Evolutionary conservation across 2,888 invertebrate genomes (phyloP).

Genomic region (Pardosa pseudoannulata): DNA sequence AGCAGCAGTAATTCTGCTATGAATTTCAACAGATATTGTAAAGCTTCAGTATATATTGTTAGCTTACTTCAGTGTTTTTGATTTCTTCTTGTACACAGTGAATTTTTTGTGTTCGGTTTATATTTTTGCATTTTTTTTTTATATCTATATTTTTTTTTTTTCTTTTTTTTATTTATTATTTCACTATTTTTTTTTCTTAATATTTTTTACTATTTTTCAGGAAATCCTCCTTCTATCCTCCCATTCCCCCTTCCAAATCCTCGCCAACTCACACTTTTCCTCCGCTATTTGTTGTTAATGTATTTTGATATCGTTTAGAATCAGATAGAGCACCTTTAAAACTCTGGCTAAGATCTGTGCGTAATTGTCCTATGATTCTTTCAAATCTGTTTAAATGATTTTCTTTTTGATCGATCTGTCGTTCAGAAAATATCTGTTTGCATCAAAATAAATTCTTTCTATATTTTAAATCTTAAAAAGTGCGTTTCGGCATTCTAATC

Average conservation of each 20-base stretch:
- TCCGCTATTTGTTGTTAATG: background rate
- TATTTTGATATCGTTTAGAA: constrained; percentile 10
- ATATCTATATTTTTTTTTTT: no score
- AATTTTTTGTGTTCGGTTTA: no score
- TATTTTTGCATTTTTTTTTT: no score
- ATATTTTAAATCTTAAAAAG: background rate
- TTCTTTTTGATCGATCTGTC: constrained; percentile 13
- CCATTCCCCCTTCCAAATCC: background rate
- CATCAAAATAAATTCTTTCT: constrained; percentile 28
- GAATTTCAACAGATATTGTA: no score
- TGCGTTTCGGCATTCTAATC: background rate
- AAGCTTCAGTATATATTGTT: no score
- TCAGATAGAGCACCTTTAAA: background rate
- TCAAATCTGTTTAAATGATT: constrained; percentile 1
- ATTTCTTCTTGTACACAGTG: no score
- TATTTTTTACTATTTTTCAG: no score
- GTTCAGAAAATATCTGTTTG: constrained; percentile 53
- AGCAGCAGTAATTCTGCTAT: no score
- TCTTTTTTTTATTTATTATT: no score
- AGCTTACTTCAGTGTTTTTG: no score
- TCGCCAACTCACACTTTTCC: background rate
- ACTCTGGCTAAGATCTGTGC: no score
- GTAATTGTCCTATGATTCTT: background rate
- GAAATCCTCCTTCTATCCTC: background rate
- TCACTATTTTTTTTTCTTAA: no score